phyloP scores from a whole-genome alignment of 2,113 vertebrate genomes.

The Phrynosoma blainvillii region DNA sequence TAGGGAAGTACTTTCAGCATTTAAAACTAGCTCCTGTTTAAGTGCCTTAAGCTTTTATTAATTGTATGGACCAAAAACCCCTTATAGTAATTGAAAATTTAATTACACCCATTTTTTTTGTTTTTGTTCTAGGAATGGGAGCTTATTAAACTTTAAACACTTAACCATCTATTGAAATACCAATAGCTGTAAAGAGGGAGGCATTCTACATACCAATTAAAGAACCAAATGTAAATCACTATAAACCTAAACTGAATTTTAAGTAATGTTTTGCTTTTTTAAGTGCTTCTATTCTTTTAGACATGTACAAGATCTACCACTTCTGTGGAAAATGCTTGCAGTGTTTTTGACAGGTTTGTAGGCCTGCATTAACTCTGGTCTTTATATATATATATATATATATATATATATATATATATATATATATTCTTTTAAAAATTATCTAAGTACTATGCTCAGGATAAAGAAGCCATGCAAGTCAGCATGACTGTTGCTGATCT shows the following conservation, averaged over 20 bases:
- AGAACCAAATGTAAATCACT: conserved; percentile 68
- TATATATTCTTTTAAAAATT: too few relatives aligned
- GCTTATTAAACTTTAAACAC: conserved; percentile 79
- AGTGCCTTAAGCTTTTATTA: conserved; percentile 79
- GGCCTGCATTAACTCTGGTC: neutral
- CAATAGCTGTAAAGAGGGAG: conserved; percentile 74
- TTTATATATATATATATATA: too few relatives aligned
- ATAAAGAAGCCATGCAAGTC: neutral
- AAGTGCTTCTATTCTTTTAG: conserved; percentile 44
- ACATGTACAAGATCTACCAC: conserved; percentile 20
- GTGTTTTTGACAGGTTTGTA: neutral
- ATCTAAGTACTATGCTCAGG: neutral
- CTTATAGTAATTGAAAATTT: conserved; percentile 76
- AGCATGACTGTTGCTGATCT: neutral
- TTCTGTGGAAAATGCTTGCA: conserved; percentile 33
- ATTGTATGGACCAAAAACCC: conserved; percentile 59
- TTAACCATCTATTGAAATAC: conserved; percentile 77
- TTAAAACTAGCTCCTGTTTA: conserved; percentile 71
- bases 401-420: too few relatives aligned
- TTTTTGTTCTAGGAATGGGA: conserved; percentile 71
- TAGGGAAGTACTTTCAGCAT: conserved; percentile 67
- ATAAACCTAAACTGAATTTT: conserved; percentile 78
- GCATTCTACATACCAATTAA: conserved; percentile 79
- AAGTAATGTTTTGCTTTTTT: conserved; percentile 72
- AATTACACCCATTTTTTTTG: conserved; percentile 75